Base-by-base conservation (phyloP, 2,888 invertebrate genomes). In the Pyrochroa serraticornis region DNA sequence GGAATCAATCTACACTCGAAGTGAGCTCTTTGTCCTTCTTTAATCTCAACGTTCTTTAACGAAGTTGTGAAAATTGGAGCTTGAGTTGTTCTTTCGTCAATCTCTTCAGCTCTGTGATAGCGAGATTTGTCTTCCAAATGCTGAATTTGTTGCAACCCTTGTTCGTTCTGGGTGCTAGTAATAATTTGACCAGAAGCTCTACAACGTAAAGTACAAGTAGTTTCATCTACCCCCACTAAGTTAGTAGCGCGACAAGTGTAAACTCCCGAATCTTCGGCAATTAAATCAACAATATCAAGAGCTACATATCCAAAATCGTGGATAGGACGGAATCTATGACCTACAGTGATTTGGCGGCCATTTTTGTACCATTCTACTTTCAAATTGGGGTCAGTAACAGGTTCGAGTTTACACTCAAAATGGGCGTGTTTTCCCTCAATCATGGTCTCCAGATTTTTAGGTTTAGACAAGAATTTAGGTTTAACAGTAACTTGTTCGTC, bases 231-330 rank as follows among this genome's bases (percentile, higher is more conserved):
- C 42, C 99, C 99, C 22, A 93, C 86, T 30, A 91, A 82, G 75
- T 97, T 99, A 1, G 91, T 90, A 12, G 97, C 96, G 58, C 94
- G 85, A 75, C 97, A 95, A 2, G 96, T 97, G 79, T 98, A 99
- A 13, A 90, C 86, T 43, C 94, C 97, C 0, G 92, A 89, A 80
- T 99, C 98, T 82, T 98, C 97, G 50, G 96, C 93, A 75, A 97
- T 97, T 51, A 96, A 83, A 76, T 97, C 97, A 65, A 97, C 89
- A 63, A 99, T 94, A 75, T 98, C 98, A 62, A 99, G 83, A 9
- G 97, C 97, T 13, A 98, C 98, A 76, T 97, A 98, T 36, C 98
- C 98, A 80, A 99, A 98, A 79, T 99, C 98, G 77, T 97, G 96
- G 76, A 96, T 95, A 56, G 97, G 96, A 70, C 95, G 87, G 84